Base-by-base conservation (phyloP, 2,888 invertebrate species). In the Portevinia maculata region DNA sequence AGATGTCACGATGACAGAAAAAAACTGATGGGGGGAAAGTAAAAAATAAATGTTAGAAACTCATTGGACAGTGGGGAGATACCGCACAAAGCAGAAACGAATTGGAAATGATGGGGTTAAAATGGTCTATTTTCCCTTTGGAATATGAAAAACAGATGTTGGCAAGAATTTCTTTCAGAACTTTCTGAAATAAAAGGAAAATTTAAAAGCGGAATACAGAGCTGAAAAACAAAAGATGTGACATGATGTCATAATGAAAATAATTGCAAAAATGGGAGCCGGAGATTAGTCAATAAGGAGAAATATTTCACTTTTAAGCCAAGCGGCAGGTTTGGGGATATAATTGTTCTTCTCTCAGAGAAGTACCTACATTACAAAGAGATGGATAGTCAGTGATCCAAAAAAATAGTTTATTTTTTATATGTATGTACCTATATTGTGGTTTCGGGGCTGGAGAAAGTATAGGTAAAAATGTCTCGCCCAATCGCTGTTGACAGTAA, bases 1-100 rank as follows among this genome's bases (percentile, higher is more conserved):
- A 78, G 76, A 76, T 83, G 83, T 83, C 76, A 76, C 71, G 60
- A 30, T 71, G 76, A 71, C 55, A 67, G 59, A 79, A 60, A 28
- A 9, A 13, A n/a, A 28, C 30, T 17, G 55, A 34, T 32, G 48
- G 30, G 44, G 34, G 15, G n/a, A 32, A 21, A 0, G 21, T 6
- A n/a, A 48, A 24, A 15, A 48, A 37, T 21, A 60, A 30, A 13
- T 9, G 34, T n/a, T n/a, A 39, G 48, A 46, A 55, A 48, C 55
- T 30, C 13, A 69, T 53, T 60, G 60, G 17, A 69, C 46, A 53
- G 60, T 55, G 55, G 37, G 9, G 50, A 30, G 37, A 48, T 17
- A 39, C 7, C 15, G 39, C 57, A 57, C 55, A 65, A 64, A 55
- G 48, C 15, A 55, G 13, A 64, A 60, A 44, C 28, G 28, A 65